Conservation (phyloP, 2,113 vertebrate genomes). For the Thryonomys swinderianus region DNA sequence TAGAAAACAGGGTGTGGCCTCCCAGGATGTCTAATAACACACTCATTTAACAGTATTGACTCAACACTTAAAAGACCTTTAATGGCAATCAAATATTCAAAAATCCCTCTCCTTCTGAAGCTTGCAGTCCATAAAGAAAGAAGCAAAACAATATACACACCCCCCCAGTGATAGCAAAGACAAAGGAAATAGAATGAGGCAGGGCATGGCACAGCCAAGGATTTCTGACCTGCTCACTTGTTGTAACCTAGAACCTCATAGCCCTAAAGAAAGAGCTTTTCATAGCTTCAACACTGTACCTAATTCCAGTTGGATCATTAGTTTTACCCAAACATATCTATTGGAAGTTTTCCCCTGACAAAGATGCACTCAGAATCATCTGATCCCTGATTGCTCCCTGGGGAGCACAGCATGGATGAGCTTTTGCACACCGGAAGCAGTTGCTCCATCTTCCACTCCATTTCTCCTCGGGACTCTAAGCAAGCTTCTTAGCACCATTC, state of each 20-base stretch:
- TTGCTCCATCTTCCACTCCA: not conserved
- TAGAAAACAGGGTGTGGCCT: not conserved
- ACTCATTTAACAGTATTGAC: not conserved
- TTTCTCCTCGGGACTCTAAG: not conserved
- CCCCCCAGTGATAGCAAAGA: not conserved
- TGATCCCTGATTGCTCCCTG: not conserved
- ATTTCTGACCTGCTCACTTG: fast-evolving
- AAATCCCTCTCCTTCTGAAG: not conserved
- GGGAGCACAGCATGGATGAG: not conserved
- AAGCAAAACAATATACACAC: not conserved
- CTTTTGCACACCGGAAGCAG: not conserved
- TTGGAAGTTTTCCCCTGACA: not conserved
- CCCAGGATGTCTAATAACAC: not conserved
- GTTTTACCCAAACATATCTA: not conserved
- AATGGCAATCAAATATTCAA: slow-evolving; percentile 4
- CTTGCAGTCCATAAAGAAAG: not conserved
- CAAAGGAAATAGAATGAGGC: no score
- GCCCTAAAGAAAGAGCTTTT: fast-evolving
- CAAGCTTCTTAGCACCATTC: not conserved
- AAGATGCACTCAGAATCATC: not conserved
- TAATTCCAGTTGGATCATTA: not conserved
- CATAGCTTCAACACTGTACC: not conserved
- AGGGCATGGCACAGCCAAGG: fast-evolving
- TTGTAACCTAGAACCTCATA: fast-evolving
- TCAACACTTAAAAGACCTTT: not conserved